Conservation (phyloP, 1,140 invertebrate genomes). For the Pachyrhynchus sulphureomaculatus region DNA sequence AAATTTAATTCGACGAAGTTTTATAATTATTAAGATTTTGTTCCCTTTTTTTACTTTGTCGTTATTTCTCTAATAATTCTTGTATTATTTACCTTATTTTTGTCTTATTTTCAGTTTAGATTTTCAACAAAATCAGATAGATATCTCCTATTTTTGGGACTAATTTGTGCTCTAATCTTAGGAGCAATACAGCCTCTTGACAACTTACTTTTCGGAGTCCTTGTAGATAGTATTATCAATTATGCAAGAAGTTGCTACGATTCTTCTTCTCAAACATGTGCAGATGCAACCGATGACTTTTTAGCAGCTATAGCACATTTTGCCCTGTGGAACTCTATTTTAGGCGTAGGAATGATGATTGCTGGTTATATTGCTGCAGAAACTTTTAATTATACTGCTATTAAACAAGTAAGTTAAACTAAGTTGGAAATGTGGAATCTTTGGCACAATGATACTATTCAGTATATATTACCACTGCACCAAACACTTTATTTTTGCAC, state of each 20-base stretch:
- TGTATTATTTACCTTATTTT: no score
- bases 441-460: no score
- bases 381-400: constrained; percentile 66
- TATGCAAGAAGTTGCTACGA: constrained; percentile 35
- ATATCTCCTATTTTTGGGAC: constrained; percentile 59
- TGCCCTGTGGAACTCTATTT: constrained; percentile 59
- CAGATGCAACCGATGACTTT: constrained; percentile 27
- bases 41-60: no score
- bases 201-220: constrained; percentile 67
- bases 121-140: constrained; percentile 62
- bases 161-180: constrained; percentile 59
- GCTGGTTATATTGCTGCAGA: constrained; percentile 65
- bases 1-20: no score
- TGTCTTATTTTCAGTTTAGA: constrained; percentile 57
- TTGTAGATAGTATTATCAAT: constrained; percentile 58
- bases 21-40: no score
- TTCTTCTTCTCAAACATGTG: background rate
- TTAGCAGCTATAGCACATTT: constrained; percentile 55
- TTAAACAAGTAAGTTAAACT: constrained; percentile 66
- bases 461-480: no score
- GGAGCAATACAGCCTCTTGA: constrained; percentile 66
- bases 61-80: no score
- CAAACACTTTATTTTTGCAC: no score
- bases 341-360: constrained; percentile 61
- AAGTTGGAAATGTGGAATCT: no score